phyloP scores from a whole-genome alignment of 2,797 vertebrate genomes.

The Rhadinocentrus ornatus region DNA sequence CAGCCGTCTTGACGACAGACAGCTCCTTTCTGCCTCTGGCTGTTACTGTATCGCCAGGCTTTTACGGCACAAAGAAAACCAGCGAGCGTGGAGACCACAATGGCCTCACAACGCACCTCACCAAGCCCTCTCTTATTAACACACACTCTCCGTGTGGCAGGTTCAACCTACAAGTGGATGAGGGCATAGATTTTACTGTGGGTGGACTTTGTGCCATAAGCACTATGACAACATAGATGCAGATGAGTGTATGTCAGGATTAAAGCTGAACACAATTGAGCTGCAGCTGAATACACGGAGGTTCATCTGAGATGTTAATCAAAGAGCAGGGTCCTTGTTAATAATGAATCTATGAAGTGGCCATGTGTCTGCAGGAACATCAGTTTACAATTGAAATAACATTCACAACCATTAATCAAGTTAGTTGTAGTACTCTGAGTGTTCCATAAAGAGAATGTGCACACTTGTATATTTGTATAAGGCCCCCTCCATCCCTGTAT shows the following conservation, averaged over 20 bases:
- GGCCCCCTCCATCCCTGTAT: slow-evolving; percentile 9
- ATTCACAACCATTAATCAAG: not conserved
- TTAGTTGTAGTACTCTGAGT: not conserved
- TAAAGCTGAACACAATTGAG: slow-evolving; percentile 51
- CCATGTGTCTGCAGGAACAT: slow-evolving; percentile 15
- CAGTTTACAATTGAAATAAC: slow-evolving; percentile 7
- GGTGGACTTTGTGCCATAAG: slow-evolving; percentile 45
- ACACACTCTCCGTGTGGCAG: slow-evolving; percentile 72
- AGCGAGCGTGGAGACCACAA: slow-evolving; percentile 75
- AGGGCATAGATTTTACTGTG: slow-evolving; percentile 25
- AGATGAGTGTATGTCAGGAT: slow-evolving; percentile 50
- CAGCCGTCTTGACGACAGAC: slow-evolving; percentile 89
- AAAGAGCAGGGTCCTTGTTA: slow-evolving; percentile 14
- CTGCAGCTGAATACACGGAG: slow-evolving; percentile 61
- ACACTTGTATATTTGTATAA: slow-evolving; percentile 30
- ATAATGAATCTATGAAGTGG: not conserved
- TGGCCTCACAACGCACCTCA: slow-evolving; percentile 71
- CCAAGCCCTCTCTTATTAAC: slow-evolving; percentile 81
- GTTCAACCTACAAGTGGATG: slow-evolving; percentile 63
- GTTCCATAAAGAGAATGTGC: not conserved
- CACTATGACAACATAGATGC: slow-evolving; percentile 59
- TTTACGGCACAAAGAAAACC: slow-evolving; percentile 83
- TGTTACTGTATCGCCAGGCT: slow-evolving; percentile 79
- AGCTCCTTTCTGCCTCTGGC: slow-evolving; percentile 86
- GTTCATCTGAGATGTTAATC: slow-evolving; percentile 39